A percentile compares a stretch with the other conserved stretches of the same genome.
Conservation (phyloP, 1,140 invertebrate species). For the Luehdorfia chinensis region DNA sequence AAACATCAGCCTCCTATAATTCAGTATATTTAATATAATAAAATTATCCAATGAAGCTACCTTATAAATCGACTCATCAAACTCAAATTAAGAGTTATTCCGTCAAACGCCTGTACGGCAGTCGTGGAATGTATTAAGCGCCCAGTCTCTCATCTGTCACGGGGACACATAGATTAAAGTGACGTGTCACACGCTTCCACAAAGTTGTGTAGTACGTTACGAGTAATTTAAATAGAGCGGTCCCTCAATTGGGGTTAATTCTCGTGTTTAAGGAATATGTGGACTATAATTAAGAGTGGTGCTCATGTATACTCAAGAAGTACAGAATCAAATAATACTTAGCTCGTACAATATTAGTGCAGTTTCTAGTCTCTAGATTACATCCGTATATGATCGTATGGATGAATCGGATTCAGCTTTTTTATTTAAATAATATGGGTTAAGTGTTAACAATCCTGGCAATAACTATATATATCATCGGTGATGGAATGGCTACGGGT, state of each 20-base stretch:
- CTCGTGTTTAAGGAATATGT: slow-evolving; percentile 73
- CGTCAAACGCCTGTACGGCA: not conserved
- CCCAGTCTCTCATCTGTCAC: slow-evolving; percentile 1
- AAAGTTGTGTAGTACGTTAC: slow-evolving; percentile 65
- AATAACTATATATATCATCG: no score
- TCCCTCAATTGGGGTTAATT: slow-evolving; percentile 76
- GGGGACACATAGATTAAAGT: slow-evolving; percentile 34
- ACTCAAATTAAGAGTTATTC: slow-evolving; percentile 1
- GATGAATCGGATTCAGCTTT: slow-evolving; percentile 24
- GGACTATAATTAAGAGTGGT: slow-evolving; percentile 63
- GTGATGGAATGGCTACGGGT: not conserved
- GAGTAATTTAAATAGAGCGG: slow-evolving; percentile 75
- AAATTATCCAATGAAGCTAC: slow-evolving; percentile 19
- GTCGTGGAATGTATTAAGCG: not conserved
- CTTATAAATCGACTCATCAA: slow-evolving; percentile 2
- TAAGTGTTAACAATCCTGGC: no score
- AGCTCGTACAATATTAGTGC: no score
- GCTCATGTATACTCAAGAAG: slow-evolving; percentile 18
- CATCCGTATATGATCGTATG: not conserved
- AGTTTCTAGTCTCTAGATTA: not conserved
- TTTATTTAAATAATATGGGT: slow-evolving; percentile 20
- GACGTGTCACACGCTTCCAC: slow-evolving; percentile 70
- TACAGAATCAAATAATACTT: no score
- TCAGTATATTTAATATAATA: no score
- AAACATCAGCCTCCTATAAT: no score